These are phyloP conservation scores for Drosophila nr. fundita DNA, from an alignment of 2,888 invertebrate genomes.

Conservation along the genomic window DNA sequence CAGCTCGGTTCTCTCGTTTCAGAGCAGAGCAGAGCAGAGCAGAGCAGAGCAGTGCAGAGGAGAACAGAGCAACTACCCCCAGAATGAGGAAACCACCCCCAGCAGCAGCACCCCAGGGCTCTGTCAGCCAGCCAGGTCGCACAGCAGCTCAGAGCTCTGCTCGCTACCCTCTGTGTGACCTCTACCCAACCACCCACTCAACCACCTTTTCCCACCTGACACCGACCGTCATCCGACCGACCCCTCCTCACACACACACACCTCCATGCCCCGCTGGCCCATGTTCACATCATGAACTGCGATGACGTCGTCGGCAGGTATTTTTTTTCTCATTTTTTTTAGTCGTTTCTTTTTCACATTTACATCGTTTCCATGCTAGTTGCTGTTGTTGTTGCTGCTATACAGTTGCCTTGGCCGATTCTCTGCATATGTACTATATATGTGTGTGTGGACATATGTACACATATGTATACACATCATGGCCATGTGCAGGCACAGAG, in stretches of 20 bases:
- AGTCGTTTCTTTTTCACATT: conserved; percentile 29
- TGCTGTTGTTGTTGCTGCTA: conserved; percentile 28
- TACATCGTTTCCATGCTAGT: conserved; percentile 19
- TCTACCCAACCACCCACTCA: conserved; percentile 40
- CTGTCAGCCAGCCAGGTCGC: conserved; percentile 54
- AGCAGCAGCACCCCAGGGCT: conserved; percentile 54
- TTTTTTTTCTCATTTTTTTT: conserved; percentile 32
- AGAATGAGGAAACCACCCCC: conserved; percentile 47
- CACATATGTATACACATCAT: conserved; percentile 45
- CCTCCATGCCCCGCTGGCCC: conserved; percentile 7
- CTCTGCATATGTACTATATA: conserved; percentile 41
- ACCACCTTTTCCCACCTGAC: conserved; percentile 48
- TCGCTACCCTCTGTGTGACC: conserved; percentile 71
- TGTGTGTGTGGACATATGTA: conserved; percentile 13
- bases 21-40: conserved; percentile 6
- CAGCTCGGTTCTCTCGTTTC: conserved; percentile 30
- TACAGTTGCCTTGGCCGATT: conserved; percentile 79
- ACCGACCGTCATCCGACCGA: conserved; percentile 18
- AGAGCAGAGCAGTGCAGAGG: conserved; percentile 9
- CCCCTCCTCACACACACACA: conserved; percentile 4
- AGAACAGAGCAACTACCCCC: conserved; percentile 39
- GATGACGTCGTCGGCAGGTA: conserved; percentile 54
- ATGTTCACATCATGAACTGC: conserved; percentile 63
- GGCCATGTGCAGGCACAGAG: conserved; percentile 39
- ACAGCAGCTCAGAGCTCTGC: conserved; percentile 54